Evolutionary conservation across 2,797 vertebrate genomes (phyloP), one percentile per base, ranked within the genome.

Genomic region (Podarcis lilfordi): DNA sequence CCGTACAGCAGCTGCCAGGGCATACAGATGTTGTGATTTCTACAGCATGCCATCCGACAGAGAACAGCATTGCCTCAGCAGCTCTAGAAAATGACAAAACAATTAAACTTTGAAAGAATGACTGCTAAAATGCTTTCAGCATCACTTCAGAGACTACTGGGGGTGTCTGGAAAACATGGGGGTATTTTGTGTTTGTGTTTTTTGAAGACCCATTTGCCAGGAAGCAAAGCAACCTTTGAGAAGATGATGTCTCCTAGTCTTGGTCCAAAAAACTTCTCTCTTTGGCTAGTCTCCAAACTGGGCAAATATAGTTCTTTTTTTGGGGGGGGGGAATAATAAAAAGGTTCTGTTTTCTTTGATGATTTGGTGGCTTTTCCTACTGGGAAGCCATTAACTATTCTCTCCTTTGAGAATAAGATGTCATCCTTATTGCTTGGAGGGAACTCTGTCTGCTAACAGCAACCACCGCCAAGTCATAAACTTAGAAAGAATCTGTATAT

Each of bases 41-140:
- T 1, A 99, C 99, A 1, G 99, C 99, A 76, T 99, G 99, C 94
- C 99, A 99, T 96, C 99, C 99, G 0, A 99, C 99, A 94, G 99
- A 99, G 95, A 99, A 99, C 98, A 99, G 99, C 97, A 98, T 99
- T 0, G 99, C 99, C 0, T 99, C 99, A 0, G 99, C 99, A 0
- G 98, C 99, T 25, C 96, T 99, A 97, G 99, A 99, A 97, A 99
- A 99, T 0, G 99, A 99, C 98, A 99, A 99, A 97, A 99, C 99
- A 94, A 99, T 99, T 97, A 99, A 99, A 96, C 97, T 99, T 96
- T 99, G 99, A 98, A 99, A 98, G 97, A 99, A 99, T 91, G 99
- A 99, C 98, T 99, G 98, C 97, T 99, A 98, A 11, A n/a, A 93
- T 0, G 88, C 85, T 94, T 91, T 92, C 66, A 77, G 68, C 8